A percentile compares a stretch with the other conserved stretches of the same genome.
phyloP scores from a whole-genome alignment of 2,888 invertebrate species.

The Taenaris catops region DNA sequence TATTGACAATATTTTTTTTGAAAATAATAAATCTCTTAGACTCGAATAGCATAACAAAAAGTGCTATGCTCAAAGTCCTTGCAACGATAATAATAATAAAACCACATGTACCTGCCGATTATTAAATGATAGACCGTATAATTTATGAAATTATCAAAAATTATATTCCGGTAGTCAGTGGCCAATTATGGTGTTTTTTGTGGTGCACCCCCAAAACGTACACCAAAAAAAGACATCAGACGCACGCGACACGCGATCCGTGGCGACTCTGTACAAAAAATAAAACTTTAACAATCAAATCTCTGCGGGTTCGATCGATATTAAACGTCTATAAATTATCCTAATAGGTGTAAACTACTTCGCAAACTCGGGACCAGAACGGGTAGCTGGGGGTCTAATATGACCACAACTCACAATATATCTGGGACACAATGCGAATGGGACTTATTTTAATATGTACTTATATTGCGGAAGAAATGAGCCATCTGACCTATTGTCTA shows the following conservation, averaged over 20 bases:
- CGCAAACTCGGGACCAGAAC: constrained; percentile 24
- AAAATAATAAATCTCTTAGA: too few relatives aligned
- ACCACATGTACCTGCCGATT: constrained; percentile 57
- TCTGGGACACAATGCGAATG: too few relatives aligned
- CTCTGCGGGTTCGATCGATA: constrained; percentile 58
- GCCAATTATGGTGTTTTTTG: constrained; percentile 68
- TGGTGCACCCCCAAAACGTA: constrained; percentile 55
- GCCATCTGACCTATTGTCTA: too few relatives aligned
- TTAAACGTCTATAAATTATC: constrained; percentile 77
- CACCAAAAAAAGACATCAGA: constrained; percentile 53
- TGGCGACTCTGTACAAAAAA: constrained; percentile 50
- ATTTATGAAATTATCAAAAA: constrained; percentile 77
- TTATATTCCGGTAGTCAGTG: constrained; percentile 78
- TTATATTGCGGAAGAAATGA: too few relatives aligned
- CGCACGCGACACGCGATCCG: constrained; percentile 77
- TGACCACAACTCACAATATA: too few relatives aligned
- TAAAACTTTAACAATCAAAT: constrained; percentile 69
- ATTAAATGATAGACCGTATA: constrained; percentile 62
- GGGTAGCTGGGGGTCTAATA: neutral
- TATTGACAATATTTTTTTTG: too few relatives aligned
- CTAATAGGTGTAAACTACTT: constrained; percentile 66
- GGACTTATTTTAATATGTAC: too few relatives aligned
- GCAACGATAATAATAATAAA: constrained; percentile 29
- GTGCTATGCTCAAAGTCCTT: constrained; percentile 9
- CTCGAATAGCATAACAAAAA: constrained; percentile 2